Percentiles rank a stretch among this genome's conserved stretches.
These are phyloP conservation scores for Turnix velox DNA, from an alignment of 2,113 vertebrate species.

Conservation along the genomic window DNA sequence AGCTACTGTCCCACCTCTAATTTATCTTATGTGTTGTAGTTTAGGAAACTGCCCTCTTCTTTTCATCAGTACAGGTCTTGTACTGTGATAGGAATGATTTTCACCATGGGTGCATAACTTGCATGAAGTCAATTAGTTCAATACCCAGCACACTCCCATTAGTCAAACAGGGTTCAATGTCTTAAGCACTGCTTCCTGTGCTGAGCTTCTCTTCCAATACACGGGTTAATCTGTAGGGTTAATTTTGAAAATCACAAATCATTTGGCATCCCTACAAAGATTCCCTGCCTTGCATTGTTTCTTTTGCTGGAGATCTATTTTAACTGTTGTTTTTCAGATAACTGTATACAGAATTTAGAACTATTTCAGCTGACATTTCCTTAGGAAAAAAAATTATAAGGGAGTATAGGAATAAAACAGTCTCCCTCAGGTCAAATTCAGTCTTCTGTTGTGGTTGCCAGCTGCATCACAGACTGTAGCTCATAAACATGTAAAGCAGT, in stretches of 20 bases:
- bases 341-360: neutral
- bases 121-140: neutral
- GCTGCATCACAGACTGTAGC: neutral
- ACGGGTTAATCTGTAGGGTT: neutral
- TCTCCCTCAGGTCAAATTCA: neutral
- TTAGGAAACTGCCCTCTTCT: neutral
- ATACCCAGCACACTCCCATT: neutral
- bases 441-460: neutral
- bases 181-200: neutral
- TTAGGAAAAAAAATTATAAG: neutral
- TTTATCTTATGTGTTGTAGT: neutral
- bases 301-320: neutral
- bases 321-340: neutral
- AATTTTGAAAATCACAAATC: neutral
- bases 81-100: neutral
- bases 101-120: neutral
- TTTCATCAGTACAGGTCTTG: neutral
- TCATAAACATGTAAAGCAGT: neutral
- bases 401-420: neutral
- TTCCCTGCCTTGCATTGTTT: neutral
- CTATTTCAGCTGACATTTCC: neutral
- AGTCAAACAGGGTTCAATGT: neutral
- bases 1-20: neutral
- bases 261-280: neutral
- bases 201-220: neutral